Base-by-base conservation (phyloP, 2,113 vertebrate genomes). In the Cynoglossus semilaevis region DNA sequence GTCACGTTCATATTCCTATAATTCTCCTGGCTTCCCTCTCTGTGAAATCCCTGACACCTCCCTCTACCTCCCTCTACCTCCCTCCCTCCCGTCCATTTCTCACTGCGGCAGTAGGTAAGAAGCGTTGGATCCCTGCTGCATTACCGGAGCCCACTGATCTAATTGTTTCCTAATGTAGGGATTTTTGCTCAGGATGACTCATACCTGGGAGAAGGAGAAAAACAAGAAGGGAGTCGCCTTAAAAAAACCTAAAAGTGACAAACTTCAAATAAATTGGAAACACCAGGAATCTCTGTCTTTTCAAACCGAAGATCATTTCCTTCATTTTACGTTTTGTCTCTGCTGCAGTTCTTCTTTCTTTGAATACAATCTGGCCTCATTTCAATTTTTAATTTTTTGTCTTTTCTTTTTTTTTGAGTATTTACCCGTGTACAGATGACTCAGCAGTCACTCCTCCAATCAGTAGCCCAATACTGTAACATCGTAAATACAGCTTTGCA, bases 101-200 rank as follows among this genome's bases (percentile, higher is more conserved):
- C 78, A 70, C 70, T 44, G 16, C 49, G 7, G 68, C 70, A 72
- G 59, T 76, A 77, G 74, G 77, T 69, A 59, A 56, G 62, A 55
- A 79, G 68, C 34, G 18, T 64, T 49, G 65, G 70, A 85, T 85
- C 76, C 74, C 72, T 64, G 77, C 78, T 84, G 82, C 77, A 81
- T 81, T 81, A 83, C 59, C 47, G 52, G 61, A 66, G 71, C 52
- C 77, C 78, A 87, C 72, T 82, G 63, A 86, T 85, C 77, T 82
- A 85, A 86, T 88, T 86, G 79, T 88, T 86, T 79, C 70, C 67
- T 79, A 89, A 90, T 83, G 70, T 74, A 58, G 78, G 80, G 79
- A 69, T 82, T 82, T n/a, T 83, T 74, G 48, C 76, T 61, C 15
- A 19, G 53, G 67, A 84, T 89, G 89, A 90, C 65, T 89, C 86